Evolutionary conservation across 2,113 vertebrate species (phyloP).

Genomic region (Antigone vipio): DNA sequence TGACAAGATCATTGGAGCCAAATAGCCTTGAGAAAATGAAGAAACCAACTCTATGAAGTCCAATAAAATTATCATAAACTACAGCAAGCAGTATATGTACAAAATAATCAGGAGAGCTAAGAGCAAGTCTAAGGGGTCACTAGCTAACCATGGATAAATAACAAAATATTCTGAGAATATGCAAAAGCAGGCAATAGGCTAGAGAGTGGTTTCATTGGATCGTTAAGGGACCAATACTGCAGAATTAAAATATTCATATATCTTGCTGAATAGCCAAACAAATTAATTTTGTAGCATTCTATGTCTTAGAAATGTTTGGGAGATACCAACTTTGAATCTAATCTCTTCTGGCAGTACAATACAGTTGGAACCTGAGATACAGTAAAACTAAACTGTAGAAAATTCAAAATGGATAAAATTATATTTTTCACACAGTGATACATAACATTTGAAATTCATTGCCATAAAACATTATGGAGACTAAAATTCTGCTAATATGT

Average conservation of each 20-base stretch:
- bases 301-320: not conserved
- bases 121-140: not conserved
- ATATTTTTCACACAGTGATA: not conserved
- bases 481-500: not conserved
- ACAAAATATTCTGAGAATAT: not conserved
- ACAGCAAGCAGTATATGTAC: not conserved
- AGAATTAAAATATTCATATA: not conserved
- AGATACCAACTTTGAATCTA: not conserved
- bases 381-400: not conserved
- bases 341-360: not conserved
- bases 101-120: not conserved
- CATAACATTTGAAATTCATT: not conserved
- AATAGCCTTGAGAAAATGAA: not conserved
- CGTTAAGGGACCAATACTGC: not conserved
- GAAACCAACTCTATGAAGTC: not conserved
- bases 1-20: not conserved
- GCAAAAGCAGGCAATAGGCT: not conserved
- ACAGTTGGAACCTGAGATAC: not conserved
- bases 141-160: not conserved
- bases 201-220: not conserved
- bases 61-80: not conserved
- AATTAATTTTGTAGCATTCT: not conserved
- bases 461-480: not conserved
- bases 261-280: not conserved
- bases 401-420: not conserved